Evolutionary conservation across 2,888 invertebrate genomes (phyloP).

Genomic region (Tetranychus piercei): DNA sequence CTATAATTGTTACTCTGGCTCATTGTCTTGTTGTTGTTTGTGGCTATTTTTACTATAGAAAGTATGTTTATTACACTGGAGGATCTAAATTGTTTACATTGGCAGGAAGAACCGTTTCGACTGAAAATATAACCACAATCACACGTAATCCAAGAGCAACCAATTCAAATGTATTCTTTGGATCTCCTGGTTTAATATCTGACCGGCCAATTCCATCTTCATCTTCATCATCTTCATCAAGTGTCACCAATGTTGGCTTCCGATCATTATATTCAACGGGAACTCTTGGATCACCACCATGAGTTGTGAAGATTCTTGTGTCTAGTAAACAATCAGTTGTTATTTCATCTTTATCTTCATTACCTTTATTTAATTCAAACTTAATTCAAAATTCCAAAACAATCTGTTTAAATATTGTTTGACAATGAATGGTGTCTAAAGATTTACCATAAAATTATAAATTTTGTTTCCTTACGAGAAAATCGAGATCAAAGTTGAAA

Average conservation of each 20-base stretch:
- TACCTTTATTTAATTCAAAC: no score
- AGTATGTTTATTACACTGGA: slow-evolving; percentile 15
- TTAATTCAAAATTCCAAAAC: no score
- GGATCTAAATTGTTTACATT: slow-evolving; percentile 10
- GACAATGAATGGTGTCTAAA: no score
- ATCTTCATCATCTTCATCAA: slow-evolving; percentile 3
- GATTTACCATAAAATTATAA: no score
- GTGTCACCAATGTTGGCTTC: slow-evolving; percentile 5
- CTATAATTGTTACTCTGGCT: slow-evolving; percentile 25
- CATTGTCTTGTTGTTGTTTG: slow-evolving; percentile 24
- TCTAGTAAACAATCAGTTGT: no score
- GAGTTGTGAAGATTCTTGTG: neutral
- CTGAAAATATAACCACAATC: slow-evolving; percentile 10
- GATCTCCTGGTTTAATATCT: neutral
- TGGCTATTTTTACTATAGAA: slow-evolving; percentile 25
- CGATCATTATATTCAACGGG: slow-evolving; percentile 2
- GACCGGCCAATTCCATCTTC: neutral
- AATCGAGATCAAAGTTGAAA: no score
- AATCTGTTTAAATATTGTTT: no score
- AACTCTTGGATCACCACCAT: slow-evolving; percentile 11
- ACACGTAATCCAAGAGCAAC: slow-evolving; percentile 7
- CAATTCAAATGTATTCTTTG: slow-evolving; percentile 13
- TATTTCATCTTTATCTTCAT: no score
- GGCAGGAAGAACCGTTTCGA: slow-evolving; percentile 2
- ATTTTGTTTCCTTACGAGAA: no score